These are phyloP conservation scores for Chymomyza amoena DNA, from an alignment of 2,888 invertebrate species.

Conservation along the genomic window DNA sequence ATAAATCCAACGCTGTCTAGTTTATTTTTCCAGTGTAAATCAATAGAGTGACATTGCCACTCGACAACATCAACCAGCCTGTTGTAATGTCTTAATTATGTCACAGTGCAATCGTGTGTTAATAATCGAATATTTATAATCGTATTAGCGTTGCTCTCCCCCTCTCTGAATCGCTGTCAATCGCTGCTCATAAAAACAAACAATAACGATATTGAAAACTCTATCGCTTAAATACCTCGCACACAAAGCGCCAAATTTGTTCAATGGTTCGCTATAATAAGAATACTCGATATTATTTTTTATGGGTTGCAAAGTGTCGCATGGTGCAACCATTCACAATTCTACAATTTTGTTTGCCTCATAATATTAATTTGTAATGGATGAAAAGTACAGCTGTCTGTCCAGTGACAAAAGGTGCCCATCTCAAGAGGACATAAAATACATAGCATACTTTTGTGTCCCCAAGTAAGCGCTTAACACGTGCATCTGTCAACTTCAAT, in stretches of 20 bases:
- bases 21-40: background rate
- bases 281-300: slow-evolving; percentile 59
- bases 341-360: slow-evolving; percentile 37
- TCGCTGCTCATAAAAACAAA: slow-evolving; percentile 41
- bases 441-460: slow-evolving; percentile 7
- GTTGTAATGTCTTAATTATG: slow-evolving; percentile 67
- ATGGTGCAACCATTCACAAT: slow-evolving; percentile 28
- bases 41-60: background rate
- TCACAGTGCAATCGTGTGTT: slow-evolving; percentile 74
- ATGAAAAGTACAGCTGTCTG: background rate
- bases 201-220: slow-evolving; percentile 33
- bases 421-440: background rate
- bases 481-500: slow-evolving; percentile 26
- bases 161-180: slow-evolving; percentile 27
- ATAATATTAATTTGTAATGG: slow-evolving; percentile 53
- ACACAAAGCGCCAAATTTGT: slow-evolving; percentile 51
- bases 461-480: slow-evolving; percentile 28
- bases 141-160: slow-evolving; percentile 56
- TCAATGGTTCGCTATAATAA: slow-evolving; percentile 58
- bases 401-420: background rate
- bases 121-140: slow-evolving; percentile 76
- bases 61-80: background rate
- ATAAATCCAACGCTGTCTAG: too few species aligned
- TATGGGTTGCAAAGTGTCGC: slow-evolving; percentile 58
- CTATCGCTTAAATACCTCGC: background rate